Evolutionary conservation across 2,113 vertebrate species (phyloP).

Genomic region (Boleophthalmus pectinirostris): DNA sequence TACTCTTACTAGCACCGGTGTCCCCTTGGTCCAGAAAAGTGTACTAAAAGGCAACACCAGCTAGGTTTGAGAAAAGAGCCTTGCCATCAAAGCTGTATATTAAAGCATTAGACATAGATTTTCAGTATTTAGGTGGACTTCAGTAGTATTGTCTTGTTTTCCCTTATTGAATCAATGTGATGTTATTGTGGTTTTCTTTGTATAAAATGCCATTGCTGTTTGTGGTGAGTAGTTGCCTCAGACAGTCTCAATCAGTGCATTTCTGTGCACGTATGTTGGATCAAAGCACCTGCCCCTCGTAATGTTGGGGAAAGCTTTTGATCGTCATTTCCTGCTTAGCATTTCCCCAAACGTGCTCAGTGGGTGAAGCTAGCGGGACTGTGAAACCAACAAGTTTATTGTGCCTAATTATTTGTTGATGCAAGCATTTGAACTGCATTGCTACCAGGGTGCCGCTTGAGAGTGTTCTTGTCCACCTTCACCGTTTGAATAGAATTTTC

Average conservation of each 20-base stretch:
- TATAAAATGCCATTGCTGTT: constrained; percentile 54
- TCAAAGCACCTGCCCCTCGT: constrained; percentile 48
- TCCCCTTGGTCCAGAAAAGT: constrained; percentile 7
- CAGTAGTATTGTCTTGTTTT: constrained; percentile 86
- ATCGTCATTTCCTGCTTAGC: constrained; percentile 40
- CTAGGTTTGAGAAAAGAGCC: constrained; percentile 48
- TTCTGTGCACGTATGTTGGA: constrained; percentile 39
- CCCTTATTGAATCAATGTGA: constrained; percentile 79
- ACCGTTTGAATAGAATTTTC: constrained; percentile 27
- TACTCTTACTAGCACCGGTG: constrained; percentile 77
- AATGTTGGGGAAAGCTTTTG: constrained; percentile 51
- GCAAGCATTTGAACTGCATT: constrained; percentile 50
- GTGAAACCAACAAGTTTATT: constrained; percentile 49
- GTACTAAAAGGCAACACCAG: constrained; percentile 6
- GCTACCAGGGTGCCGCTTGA: constrained; percentile 35
- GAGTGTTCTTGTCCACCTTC: constrained; percentile 51
- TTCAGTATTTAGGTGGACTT: constrained; percentile 83
- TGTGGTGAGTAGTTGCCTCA: constrained; percentile 43
- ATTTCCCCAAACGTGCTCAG: constrained; percentile 36
- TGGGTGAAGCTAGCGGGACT: constrained; percentile 41
- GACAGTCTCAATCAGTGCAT: constrained; percentile 41
- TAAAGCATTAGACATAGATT: constrained; percentile 88
- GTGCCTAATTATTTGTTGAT: constrained; percentile 63
- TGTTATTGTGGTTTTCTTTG: constrained; percentile 83
- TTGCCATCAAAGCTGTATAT: constrained; percentile 68